Conservation (phyloP, 2,113 vertebrate species). For the Brachyhypopomus occidentalis region DNA sequence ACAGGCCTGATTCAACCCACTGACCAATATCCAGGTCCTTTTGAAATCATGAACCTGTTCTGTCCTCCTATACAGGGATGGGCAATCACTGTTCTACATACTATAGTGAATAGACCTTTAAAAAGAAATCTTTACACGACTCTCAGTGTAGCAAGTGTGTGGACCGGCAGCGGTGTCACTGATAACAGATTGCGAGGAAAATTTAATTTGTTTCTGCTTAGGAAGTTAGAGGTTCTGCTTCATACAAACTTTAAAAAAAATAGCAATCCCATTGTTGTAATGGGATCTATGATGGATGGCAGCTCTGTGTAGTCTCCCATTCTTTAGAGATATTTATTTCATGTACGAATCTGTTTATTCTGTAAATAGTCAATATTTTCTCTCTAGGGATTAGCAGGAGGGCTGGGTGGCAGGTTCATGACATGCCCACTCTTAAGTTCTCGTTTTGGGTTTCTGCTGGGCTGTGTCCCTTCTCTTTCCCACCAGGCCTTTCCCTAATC, state of each 20-base stretch:
- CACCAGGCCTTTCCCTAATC: conserved; percentile 37
- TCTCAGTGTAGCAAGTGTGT: conserved; percentile 37
- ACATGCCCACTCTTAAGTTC: background rate
- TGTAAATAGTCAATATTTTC: conserved; percentile 59
- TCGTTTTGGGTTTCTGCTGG: conserved; percentile 21
- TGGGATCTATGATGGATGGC: conserved; percentile 78
- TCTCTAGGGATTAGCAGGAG: conserved; percentile 1
- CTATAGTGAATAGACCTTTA: conserved; percentile 3
- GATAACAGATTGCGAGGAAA: conserved; percentile 73
- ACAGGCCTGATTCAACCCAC: background rate
- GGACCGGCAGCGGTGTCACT: conserved; percentile 62
- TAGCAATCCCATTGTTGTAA: conserved; percentile 58
- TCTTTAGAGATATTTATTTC: conserved; percentile 75
- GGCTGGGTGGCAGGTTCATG: background rate
- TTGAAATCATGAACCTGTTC: conserved; percentile 14
- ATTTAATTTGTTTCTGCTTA: conserved; percentile 77
- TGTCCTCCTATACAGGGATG: background rate
- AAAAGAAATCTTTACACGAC: conserved; percentile 70
- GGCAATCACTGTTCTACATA: background rate
- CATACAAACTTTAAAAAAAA: conserved; percentile 61
- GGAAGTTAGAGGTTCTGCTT: conserved; percentile 66
- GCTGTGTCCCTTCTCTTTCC: conserved; percentile 7
- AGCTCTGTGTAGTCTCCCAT: conserved; percentile 60
- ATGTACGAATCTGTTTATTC: conserved; percentile 76
- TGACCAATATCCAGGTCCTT: background rate